phyloP scores from a whole-genome alignment of 2,797 vertebrate species.

The Holocentrus rufus region DNA sequence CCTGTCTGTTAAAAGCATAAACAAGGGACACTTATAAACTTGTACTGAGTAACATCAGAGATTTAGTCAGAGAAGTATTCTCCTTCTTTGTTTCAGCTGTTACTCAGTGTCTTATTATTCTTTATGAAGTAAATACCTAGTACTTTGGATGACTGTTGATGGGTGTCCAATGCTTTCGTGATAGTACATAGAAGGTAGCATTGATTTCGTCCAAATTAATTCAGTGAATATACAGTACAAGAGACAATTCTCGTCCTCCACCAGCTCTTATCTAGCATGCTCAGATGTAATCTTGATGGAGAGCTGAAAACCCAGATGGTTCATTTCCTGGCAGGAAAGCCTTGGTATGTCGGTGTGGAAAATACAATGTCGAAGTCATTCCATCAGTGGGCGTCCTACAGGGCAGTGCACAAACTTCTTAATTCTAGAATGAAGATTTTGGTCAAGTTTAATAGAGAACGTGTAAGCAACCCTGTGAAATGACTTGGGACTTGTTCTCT shows the following conservation, averaged over 20 bases:
- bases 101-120: too few species aligned
- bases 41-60: too few species aligned
- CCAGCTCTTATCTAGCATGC: constrained; percentile 41
- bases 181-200: constrained; percentile 2
- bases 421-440: constrained; percentile 55
- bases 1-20: too few species aligned
- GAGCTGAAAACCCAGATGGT: constrained; percentile 47
- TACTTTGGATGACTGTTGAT: not conserved
- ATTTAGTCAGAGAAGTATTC: too few species aligned
- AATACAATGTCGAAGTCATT: constrained; percentile 54
- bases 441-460: constrained; percentile 46
- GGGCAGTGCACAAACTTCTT: constrained; percentile 45
- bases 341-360: constrained; percentile 39
- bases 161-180: not conserved
- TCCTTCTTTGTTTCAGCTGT: too few species aligned
- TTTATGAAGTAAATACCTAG: too few species aligned
- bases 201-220: constrained; percentile 29
- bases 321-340: constrained; percentile 61
- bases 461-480: constrained; percentile 54
- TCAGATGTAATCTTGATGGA: constrained; percentile 60
- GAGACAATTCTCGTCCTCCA: constrained; percentile 13
- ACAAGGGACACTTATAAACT: too few species aligned
- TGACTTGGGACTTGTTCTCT: constrained; percentile 38
- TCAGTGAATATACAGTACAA: constrained; percentile 16
- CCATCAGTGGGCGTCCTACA: constrained; percentile 39